Percentiles rank a stretch among this genome's conserved stretches.
Conservation (phyloP, 2,888 invertebrate species). For the Lasiommata megera region DNA sequence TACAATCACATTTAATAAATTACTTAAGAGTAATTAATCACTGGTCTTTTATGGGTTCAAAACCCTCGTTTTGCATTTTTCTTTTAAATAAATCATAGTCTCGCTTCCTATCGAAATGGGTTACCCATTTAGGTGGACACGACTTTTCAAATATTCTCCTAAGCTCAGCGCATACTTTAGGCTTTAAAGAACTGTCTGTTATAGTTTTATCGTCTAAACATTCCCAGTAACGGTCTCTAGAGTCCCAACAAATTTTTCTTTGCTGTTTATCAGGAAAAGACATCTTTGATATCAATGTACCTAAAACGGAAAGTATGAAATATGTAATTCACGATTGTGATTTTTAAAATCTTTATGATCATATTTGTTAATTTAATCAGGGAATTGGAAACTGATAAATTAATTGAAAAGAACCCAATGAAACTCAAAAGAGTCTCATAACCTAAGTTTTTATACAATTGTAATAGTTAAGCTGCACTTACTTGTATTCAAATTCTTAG, state of each 20-base stretch:
- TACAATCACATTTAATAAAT: constrained; percentile 48
- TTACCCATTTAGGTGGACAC: constrained; percentile 94
- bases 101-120: constrained; percentile 95
- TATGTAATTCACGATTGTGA: constrained; percentile 7
- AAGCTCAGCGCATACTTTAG: constrained; percentile 84
- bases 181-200: constrained; percentile 78
- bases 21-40: constrained; percentile 46
- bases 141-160: constrained; percentile 88
- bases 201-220: constrained; percentile 88
- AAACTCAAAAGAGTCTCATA: background rate
- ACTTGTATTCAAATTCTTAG: constrained; percentile 4
- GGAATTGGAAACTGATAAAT: background rate
- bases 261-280: constrained; percentile 91
- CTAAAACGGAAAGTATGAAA: constrained; percentile 27
- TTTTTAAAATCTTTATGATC: background rate
- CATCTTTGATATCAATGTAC: constrained; percentile 73
- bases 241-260: constrained; percentile 91
- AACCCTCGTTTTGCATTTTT: constrained; percentile 92
- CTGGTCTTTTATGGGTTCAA: constrained; percentile 86
- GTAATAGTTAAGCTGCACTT: constrained; percentile 1
- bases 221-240: constrained; percentile 94
- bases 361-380: background rate
- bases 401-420: background rate
- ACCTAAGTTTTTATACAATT: background rate
- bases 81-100: constrained; percentile 94